Evolutionary conservation across 1,140 invertebrate genomes (phyloP).

Genomic region (Zaprionus nigranus): DNA sequence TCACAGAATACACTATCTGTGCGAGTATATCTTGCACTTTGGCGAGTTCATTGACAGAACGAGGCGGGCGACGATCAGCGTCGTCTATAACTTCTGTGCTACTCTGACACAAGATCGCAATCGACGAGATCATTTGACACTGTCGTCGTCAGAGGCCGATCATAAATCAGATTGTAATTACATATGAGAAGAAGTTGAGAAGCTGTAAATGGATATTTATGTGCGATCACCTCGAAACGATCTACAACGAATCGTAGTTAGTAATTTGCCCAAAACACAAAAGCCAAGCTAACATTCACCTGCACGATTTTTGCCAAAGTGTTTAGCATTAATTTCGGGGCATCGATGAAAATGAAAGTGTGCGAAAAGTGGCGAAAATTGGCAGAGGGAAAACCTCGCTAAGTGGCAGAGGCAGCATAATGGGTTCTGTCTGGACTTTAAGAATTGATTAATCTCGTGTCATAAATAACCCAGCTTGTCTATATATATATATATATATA

Average conservation of each 20-base stretch:
- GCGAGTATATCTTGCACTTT: neutral
- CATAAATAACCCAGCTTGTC: slow-evolving; percentile 12
- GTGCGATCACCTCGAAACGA: neutral
- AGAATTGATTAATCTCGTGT: slow-evolving; percentile 20
- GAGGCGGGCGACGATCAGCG: slow-evolving; percentile 56
- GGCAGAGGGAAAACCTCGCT: neutral
- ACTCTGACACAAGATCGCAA: slow-evolving; percentile 45
- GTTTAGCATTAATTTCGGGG: slow-evolving; percentile 29
- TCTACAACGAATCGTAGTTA: neutral
- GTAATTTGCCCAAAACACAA: neutral
- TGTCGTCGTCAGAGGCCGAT: slow-evolving; percentile 38
- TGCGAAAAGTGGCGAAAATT: slow-evolving; percentile 16
- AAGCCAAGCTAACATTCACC: slow-evolving; percentile 23
- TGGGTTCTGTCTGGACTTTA: neutral
- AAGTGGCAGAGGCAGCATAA: neutral
- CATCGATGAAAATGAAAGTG: slow-evolving; percentile 36
- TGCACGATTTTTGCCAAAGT: slow-evolving; percentile 33
- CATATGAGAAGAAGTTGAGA: neutral
- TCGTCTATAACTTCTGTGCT: slow-evolving; percentile 63
- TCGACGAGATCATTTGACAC: slow-evolving; percentile 65
- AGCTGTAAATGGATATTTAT: slow-evolving; percentile 7
- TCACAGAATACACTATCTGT: slow-evolving; percentile 2
- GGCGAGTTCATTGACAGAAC: slow-evolving; percentile 68
- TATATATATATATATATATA: neutral
- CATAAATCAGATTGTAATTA: slow-evolving; percentile 42